These are phyloP conservation scores for Chiloscyllium plagiosum DNA, from an alignment of 2,113 vertebrate species.

Conservation along the genomic window DNA sequence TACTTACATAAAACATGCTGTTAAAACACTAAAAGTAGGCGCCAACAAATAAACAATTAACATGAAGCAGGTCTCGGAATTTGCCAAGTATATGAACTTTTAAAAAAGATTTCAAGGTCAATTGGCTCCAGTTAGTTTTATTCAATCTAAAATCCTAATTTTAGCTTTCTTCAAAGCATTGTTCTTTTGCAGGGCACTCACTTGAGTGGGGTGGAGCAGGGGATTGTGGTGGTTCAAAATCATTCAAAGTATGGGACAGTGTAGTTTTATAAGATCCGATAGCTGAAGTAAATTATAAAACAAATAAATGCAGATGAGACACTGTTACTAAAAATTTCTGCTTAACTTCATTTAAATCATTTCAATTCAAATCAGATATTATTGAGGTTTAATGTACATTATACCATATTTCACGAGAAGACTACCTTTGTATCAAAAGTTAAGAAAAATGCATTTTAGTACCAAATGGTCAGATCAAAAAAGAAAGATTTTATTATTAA, in stretches of 20 bases:
- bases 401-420: background rate
- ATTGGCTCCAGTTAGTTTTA: too few species aligned
- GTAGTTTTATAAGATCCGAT: background rate
- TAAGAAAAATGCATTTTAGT: background rate
- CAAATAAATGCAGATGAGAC: background rate
- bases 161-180: background rate
- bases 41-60: background rate
- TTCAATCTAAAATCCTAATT: background rate
- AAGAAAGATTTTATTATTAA: background rate
- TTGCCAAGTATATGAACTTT: background rate
- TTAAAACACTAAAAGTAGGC: background rate
- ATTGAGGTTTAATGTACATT: background rate
- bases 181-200: background rate
- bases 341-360: background rate
- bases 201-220: too few species aligned
- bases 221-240: background rate
- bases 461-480: too few species aligned
- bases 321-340: background rate
- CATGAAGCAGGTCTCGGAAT: background rate
- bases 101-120: background rate
- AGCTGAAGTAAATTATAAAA: background rate
- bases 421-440: background rate
- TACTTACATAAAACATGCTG: background rate
- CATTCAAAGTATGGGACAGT: background rate
- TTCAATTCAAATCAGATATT: constrained; percentile 9